Evolutionary conservation across 2,888 invertebrate species (phyloP).

Genomic region (Ichneumon xanthorius): DNA sequence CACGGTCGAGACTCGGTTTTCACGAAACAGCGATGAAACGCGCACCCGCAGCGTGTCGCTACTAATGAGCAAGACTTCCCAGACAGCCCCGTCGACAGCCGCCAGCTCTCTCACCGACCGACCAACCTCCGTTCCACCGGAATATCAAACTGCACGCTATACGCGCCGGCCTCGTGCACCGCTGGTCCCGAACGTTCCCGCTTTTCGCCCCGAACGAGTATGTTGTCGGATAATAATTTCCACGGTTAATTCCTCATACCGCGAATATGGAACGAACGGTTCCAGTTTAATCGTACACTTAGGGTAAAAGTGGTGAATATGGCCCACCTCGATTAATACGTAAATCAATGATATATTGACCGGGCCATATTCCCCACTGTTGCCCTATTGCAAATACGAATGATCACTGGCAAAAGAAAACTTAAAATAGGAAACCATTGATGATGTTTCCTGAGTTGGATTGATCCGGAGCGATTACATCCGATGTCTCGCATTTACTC

Average conservation of each 20-base stretch:
- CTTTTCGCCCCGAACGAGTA: neutral
- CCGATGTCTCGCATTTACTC: constrained; percentile 18
- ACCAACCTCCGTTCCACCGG: constrained; percentile 34
- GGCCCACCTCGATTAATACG: too few species aligned
- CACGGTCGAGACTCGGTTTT: constrained; percentile 45
- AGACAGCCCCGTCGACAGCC: constrained; percentile 63
- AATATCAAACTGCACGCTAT: constrained; percentile 30
- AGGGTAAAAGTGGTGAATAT: too few species aligned
- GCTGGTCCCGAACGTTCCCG: neutral
- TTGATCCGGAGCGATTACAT: constrained; percentile 25
- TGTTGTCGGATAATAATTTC: neutral
- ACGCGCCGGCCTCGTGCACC: neutral
- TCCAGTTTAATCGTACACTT: too few species aligned
- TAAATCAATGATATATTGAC: too few species aligned
- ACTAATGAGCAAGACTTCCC: constrained; percentile 76
- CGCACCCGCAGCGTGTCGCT: constrained; percentile 67
- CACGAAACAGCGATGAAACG: constrained; percentile 56
- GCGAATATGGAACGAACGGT: neutral
- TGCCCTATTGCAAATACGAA: too few species aligned
- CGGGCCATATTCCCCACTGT: too few species aligned
- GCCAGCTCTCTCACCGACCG: constrained; percentile 3
- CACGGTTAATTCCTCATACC: too few species aligned
- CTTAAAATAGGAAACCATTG: neutral
- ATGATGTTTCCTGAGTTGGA: neutral
- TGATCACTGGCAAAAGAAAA: too few species aligned